Base-by-base conservation (phyloP, 1,140 invertebrate genomes). In the Cephus cinctus region DNA sequence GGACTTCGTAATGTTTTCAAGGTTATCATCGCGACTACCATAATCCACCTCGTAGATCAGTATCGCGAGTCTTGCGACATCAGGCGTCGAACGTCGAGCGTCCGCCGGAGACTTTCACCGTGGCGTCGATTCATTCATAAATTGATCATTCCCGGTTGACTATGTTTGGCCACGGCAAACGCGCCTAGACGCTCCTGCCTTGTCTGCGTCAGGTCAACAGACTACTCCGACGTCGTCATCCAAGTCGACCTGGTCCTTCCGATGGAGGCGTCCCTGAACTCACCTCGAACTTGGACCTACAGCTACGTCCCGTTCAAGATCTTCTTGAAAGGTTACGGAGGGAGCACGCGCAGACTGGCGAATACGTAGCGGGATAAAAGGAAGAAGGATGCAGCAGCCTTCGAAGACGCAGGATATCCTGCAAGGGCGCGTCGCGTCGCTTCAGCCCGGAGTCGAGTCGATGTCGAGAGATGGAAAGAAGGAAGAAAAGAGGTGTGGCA, bases 401-500 rank as follows among this genome's bases (percentile, higher is more conserved):
- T n/a, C n/a, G n/a, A n/a, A n/a, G n/a, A n/a, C n/a, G 18, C n/a
- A 14, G 30, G 50, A 60, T 56, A 51, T 57, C 54, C 52, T 49
- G 57, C 57, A 65, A 68, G 66, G 67, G 65, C 60, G 64, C 64
- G 62, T 62, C 65, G 40, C 40, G 45, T 47, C 52, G 49, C 42
- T 18, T 14, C 12, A 11, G 16, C 30, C 16, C 25, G 20, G 58
- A 60, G 61, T 45, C 51, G 46, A 50, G 58, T 50, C 49, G n/a
- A n/a, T n/a, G 25, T 27, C 49, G 50, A 54, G n/a, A n/a, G 57
- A 59, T 58, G 55, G 58, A 66, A 69, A 61, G 61, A 61, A 67
- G 64, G 56, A 66, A 70, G 69, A 69, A 68, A 71, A 69, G 66
- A 71, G 69, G 69, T 70, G 67, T 70, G 67, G 69, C 68, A 65